Evolutionary conservation across 2,888 invertebrate genomes (phyloP).

Genomic region (Zele albiditarsus): DNA sequence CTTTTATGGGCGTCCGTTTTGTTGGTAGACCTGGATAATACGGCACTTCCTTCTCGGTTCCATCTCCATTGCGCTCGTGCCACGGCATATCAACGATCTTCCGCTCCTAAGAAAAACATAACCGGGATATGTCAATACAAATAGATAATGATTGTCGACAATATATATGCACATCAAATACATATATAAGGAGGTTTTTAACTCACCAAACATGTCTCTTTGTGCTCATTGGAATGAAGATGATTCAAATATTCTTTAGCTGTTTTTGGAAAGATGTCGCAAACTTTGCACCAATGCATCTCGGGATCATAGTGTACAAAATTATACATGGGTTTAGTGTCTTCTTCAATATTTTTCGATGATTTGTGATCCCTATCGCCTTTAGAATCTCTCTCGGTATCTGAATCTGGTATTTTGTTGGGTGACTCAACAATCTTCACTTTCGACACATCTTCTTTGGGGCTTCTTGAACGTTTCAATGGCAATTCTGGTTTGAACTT

Average conservation of each 20-base stretch:
- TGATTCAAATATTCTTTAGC: conserved; percentile 90
- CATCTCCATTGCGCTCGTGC: conserved; percentile 78
- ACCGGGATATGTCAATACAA: conserved; percentile 18
- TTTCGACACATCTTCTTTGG: conserved; percentile 67
- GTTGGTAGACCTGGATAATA: conserved; percentile 81
- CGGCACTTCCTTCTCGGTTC: conserved; percentile 79
- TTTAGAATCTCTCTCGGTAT: conserved; percentile 65
- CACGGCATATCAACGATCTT: conserved; percentile 83
- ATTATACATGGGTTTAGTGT: conserved; percentile 77
- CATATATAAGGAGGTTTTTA: conserved; percentile 9
- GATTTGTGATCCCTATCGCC: conserved; percentile 59
- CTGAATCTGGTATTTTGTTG: conserved; percentile 58
- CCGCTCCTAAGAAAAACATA: conserved; percentile 72
- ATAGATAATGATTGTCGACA: conserved; percentile 5
- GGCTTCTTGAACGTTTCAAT: conserved; percentile 64
- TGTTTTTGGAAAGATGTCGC: conserved; percentile 89
- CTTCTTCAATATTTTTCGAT: conserved; percentile 59
- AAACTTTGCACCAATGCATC: conserved; percentile 92
- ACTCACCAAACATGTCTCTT: conserved; percentile 74
- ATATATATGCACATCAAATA: not conserved
- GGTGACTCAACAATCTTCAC: conserved; percentile 63
- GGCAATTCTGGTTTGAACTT: conserved; percentile 65
- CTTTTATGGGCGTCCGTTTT: conserved; percentile 88
- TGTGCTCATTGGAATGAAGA: conserved; percentile 86
- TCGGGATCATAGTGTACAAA: conserved; percentile 91